These are phyloP conservation scores for Leucophora obtusa DNA, from an alignment of 2,888 invertebrate species.

Conservation along the genomic window DNA sequence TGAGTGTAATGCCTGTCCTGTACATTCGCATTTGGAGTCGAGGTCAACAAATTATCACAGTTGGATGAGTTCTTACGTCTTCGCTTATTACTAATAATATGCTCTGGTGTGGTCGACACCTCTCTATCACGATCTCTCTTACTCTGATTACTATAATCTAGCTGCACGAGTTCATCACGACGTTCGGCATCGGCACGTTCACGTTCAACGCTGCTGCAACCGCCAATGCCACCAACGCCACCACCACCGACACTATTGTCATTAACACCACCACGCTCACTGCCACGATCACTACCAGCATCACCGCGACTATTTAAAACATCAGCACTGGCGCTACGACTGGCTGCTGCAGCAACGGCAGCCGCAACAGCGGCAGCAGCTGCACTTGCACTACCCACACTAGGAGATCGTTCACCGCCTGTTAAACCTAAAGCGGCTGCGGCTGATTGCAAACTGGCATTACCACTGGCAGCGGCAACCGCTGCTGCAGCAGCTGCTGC, in stretches of 20 bases:
- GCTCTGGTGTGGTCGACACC: slow-evolving; percentile 79
- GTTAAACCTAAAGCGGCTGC: slow-evolving; percentile 73
- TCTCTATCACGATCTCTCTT: slow-evolving; percentile 81
- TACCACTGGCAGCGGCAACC: slow-evolving; percentile 71
- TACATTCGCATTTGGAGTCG: slow-evolving; percentile 80
- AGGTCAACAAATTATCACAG: slow-evolving; percentile 83
- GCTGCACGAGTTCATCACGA: slow-evolving; percentile 78
- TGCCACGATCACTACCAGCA: slow-evolving; percentile 65
- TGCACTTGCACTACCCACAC: slow-evolving; percentile 76
- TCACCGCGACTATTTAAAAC: slow-evolving; percentile 67
- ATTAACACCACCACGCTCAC: slow-evolving; percentile 62
- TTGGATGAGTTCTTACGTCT: slow-evolving; percentile 81
- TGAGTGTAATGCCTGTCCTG: slow-evolving; percentile 83
- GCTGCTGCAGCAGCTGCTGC: slow-evolving; percentile 73
- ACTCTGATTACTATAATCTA: slow-evolving; percentile 77
- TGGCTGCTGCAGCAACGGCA: slow-evolving; percentile 73
- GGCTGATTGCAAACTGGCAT: slow-evolving; percentile 72
- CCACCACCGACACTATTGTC: slow-evolving; percentile 60
- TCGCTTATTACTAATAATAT: slow-evolving; percentile 80
- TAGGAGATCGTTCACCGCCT: slow-evolving; percentile 76
- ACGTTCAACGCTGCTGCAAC: slow-evolving; percentile 71
- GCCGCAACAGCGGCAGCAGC: slow-evolving; percentile 73
- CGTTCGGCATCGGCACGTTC: slow-evolving; percentile 76
- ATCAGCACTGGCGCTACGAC: slow-evolving; percentile 73
- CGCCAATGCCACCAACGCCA: slow-evolving; percentile 66